Conservation (phyloP, 2,113 vertebrate genomes). For the Neoarius graeffei region DNA sequence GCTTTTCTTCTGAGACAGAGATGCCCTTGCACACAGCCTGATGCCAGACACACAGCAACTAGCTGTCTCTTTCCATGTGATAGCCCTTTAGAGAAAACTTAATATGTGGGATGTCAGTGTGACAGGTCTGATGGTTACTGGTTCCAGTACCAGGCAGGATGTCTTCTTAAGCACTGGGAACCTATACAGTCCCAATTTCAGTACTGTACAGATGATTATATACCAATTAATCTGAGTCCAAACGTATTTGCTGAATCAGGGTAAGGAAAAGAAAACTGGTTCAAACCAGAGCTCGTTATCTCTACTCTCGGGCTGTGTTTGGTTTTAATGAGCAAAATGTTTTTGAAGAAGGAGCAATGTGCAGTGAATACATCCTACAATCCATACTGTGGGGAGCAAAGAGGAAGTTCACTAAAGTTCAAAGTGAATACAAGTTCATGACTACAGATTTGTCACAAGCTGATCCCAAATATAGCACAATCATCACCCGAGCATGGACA, state of each 20-base stretch:
- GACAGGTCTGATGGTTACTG: neutral
- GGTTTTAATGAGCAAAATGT: neutral
- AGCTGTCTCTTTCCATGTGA: neutral
- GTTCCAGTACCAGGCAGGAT: neutral
- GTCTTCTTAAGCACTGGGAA: neutral
- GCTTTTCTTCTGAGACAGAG: too few species aligned
- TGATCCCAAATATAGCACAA: neutral
- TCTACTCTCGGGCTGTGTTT: neutral
- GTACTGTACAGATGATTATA: neutral
- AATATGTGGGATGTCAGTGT: neutral
- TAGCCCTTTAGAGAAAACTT: neutral
- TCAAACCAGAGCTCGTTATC: neutral
- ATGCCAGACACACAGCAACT: too few species aligned
- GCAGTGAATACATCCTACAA: neutral
- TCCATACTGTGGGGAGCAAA: neutral
- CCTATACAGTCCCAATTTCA: neutral
- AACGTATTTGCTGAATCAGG: neutral
- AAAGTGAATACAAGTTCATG: neutral
- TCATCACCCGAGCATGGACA: neutral
- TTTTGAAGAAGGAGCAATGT: neutral
- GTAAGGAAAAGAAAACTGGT: neutral
- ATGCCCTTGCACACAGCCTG: too few species aligned
- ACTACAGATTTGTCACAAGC: neutral
- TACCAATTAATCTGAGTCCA: neutral
- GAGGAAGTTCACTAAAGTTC: neutral